A percentile compares a stretch with the other conserved stretches of the same genome.
Evolutionary conservation across 2,888 invertebrate species (phyloP).

Genomic region (Parasteatoda lunata): DNA sequence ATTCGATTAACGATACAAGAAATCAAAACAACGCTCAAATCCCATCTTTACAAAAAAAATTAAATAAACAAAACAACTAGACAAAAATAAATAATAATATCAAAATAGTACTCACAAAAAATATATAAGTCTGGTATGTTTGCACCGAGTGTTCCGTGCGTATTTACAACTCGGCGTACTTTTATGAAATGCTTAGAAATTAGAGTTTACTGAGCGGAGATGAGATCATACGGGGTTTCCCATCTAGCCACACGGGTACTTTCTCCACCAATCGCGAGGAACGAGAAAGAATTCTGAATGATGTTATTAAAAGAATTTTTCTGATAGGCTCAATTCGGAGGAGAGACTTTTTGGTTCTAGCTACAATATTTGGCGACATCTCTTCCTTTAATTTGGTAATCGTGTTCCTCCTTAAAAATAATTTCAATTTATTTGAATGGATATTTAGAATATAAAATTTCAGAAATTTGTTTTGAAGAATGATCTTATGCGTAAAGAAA

Average conservation of each 20-base stretch:
- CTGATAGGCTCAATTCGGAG: slow-evolving; percentile 49
- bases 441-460: no score
- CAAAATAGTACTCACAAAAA: slow-evolving; percentile 56
- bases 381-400: background rate
- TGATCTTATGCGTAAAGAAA: no score
- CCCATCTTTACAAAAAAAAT: background rate
- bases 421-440: no score
- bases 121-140: slow-evolving; percentile 41
- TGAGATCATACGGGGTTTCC: slow-evolving; percentile 61
- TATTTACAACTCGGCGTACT: slow-evolving; percentile 66
- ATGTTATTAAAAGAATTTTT: slow-evolving; percentile 56
- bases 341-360: background rate
- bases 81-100: background rate
- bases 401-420: background rate
- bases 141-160: slow-evolving; percentile 64
- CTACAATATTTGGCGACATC: slow-evolving; percentile 26
- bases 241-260: slow-evolving; percentile 45
- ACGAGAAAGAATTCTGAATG: slow-evolving; percentile 45
- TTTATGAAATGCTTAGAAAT: slow-evolving; percentile 59
- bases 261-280: slow-evolving; percentile 39
- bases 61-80: background rate
- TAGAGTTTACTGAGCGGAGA: slow-evolving; percentile 32
- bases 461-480: no score
- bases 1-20: background rate
- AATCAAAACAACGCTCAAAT: background rate